Conservation (phyloP, 2,888 invertebrate species). For the Cephus runcator region DNA sequence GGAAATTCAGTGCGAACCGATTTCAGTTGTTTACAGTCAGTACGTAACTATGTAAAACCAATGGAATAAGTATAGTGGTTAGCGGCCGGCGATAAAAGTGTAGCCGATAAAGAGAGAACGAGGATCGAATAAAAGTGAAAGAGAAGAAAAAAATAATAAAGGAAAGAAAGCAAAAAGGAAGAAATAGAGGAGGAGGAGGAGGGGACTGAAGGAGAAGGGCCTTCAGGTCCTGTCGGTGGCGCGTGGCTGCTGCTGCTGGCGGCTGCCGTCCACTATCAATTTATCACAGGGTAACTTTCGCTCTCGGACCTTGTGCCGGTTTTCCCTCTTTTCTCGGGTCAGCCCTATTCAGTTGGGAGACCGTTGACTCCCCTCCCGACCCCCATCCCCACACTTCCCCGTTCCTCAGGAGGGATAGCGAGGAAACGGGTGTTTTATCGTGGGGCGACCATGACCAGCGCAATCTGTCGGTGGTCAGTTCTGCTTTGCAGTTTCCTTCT, state of each 20-base stretch:
- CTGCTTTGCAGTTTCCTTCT: conserved; percentile 36
- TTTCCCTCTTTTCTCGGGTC: conserved; percentile 38
- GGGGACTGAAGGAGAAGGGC: neutral
- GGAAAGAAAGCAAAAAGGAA: neutral
- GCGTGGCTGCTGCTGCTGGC: neutral
- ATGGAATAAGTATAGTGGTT: neutral
- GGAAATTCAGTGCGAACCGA: neutral
- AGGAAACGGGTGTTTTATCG: conserved; percentile 16
- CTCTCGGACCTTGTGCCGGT: conserved; percentile 43
- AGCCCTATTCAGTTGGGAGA: conserved; percentile 27
- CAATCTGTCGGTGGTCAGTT: conserved; percentile 61
- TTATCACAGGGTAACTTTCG: conserved; percentile 60
- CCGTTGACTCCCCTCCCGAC: conserved; percentile 15
- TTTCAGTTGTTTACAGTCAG: neutral
- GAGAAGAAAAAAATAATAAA: neutral
- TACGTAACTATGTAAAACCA: neutral
- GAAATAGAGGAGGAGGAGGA: neutral
- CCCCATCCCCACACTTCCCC: conserved; percentile 13
- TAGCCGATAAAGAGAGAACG: neutral
- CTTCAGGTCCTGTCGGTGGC: neutral
- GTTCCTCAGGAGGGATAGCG: conserved; percentile 25
- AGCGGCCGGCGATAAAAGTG: neutral
- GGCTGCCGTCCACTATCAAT: conserved; percentile 63
- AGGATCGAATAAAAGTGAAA: neutral
- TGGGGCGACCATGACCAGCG: conserved; percentile 56